These are phyloP conservation scores for Perithous albicinctus DNA, from an alignment of 2,888 invertebrate species.

Conservation along the genomic window DNA sequence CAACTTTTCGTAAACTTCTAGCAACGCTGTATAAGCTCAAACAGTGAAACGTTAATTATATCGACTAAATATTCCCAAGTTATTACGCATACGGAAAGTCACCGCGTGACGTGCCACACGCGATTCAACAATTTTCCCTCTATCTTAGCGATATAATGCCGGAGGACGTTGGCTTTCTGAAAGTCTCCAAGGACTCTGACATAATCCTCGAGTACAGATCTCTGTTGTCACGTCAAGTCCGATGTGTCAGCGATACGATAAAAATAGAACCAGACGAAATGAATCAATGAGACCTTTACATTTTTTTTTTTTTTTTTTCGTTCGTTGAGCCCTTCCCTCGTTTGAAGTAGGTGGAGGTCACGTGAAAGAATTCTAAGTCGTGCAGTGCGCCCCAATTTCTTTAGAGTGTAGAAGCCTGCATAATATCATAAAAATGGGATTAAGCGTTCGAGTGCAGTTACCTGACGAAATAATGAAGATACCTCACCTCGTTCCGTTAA, in stretches of 20 bases:
- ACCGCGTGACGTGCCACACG: constrained; percentile 53
- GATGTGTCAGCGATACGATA: constrained; percentile 52
- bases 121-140: constrained; percentile 60
- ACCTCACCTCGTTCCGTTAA: no score
- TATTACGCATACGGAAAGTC: constrained; percentile 11
- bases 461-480: no score
- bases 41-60: constrained; percentile 48
- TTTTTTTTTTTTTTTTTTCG: constrained; percentile 27
- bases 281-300: constrained; percentile 39
- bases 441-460: no score
- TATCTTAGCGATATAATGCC: constrained; percentile 30
- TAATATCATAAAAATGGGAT: no score
- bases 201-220: constrained; percentile 36
- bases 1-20: constrained; percentile 18
- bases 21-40: constrained; percentile 22
- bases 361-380: no score
- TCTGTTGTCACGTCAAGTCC: constrained; percentile 30
- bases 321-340: no score
- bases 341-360: no score
- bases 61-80: constrained; percentile 51
- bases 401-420: no score
- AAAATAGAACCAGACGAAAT: constrained; percentile 55
- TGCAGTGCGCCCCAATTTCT: no score
- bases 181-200: constrained; percentile 53
- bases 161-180: constrained; percentile 56